These are phyloP conservation scores for Eupithecia dodoneata DNA, from an alignment of 2,888 invertebrate genomes.

Conservation along the genomic window DNA sequence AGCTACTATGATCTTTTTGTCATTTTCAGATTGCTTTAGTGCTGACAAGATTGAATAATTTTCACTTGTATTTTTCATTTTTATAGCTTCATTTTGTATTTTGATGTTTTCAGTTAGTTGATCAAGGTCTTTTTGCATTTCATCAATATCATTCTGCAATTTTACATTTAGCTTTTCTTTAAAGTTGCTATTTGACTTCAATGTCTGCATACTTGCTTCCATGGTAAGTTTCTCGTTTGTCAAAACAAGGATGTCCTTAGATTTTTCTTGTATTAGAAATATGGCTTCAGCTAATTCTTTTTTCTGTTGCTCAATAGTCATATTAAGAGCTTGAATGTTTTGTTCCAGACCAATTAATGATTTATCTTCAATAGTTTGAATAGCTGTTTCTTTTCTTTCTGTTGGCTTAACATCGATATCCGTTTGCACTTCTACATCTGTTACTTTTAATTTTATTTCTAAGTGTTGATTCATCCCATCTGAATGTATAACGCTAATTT, in stretches of 20 bases:
- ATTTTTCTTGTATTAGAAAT: constrained; percentile 63
- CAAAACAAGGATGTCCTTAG: constrained; percentile 62
- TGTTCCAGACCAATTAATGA: constrained; percentile 48
- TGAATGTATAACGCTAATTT: not conserved
- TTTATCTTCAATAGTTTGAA: constrained; percentile 65
- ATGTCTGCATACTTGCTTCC: constrained; percentile 59
- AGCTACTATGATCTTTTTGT: constrained; percentile 68
- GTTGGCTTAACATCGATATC: constrained; percentile 40
- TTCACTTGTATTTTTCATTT: constrained; percentile 53
- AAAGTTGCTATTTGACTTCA: constrained; percentile 60
- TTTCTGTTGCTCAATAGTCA: constrained; percentile 52
- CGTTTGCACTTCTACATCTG: constrained; percentile 62
- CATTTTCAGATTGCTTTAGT: constrained; percentile 71
- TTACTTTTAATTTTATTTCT: constrained; percentile 37
- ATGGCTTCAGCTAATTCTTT: constrained; percentile 70
- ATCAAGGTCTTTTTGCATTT: constrained; percentile 57
- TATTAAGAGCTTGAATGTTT: constrained; percentile 51
- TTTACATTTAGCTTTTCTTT: constrained; percentile 61
- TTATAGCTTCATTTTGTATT: constrained; percentile 59
- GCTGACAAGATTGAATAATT: constrained; percentile 71
- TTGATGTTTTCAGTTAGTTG: constrained; percentile 53
- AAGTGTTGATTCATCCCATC: constrained; percentile 28
- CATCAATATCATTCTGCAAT: constrained; percentile 55
- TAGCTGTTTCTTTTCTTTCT: constrained; percentile 43
- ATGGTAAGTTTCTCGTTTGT: constrained; percentile 69